Percentiles rank a stretch among this genome's conserved stretches.
These are phyloP conservation scores for Drosophila hydei DNA, from an alignment of 1,140 invertebrate species.

Conservation along the genomic window DNA sequence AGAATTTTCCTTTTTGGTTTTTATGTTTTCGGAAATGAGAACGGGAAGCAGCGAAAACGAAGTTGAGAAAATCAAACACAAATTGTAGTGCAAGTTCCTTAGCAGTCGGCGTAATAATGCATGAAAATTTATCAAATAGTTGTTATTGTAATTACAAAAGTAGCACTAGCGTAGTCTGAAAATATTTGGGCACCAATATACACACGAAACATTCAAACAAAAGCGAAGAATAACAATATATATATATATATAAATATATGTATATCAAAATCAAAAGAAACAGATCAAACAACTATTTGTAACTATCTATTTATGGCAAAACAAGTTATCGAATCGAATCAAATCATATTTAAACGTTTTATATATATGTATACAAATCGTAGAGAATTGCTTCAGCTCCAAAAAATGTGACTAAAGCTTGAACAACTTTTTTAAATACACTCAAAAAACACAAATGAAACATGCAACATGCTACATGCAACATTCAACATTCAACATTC, in stretches of 20 bases:
- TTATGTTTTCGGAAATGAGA: background rate
- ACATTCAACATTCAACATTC: too few species aligned
- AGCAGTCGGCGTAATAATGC: slow-evolving; percentile 51
- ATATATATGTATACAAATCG: slow-evolving; percentile 68
- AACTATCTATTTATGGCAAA: slow-evolving; percentile 63
- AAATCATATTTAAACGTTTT: slow-evolving; percentile 64
- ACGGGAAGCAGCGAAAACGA: background rate
- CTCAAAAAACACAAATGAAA: slow-evolving; percentile 23
- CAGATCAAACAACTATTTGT: slow-evolving; percentile 48
- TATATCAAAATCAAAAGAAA: slow-evolving; percentile 29
- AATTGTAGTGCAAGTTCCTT: slow-evolving; percentile 74
- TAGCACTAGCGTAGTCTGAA: slow-evolving; percentile 74
- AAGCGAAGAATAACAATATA: slow-evolving; percentile 24
- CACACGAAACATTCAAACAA: slow-evolving; percentile 42
- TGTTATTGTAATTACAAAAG: slow-evolving; percentile 65
- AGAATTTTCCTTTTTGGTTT: slow-evolving; percentile 19
- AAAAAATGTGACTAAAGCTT: slow-evolving; percentile 40
- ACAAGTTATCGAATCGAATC: slow-evolving; percentile 43
- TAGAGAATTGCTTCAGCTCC: slow-evolving; percentile 59
- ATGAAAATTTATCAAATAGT: slow-evolving; percentile 36
- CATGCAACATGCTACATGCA: slow-evolving; percentile 20
- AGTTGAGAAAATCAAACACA: background rate
- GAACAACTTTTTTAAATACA: slow-evolving; percentile 23
- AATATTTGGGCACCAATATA: slow-evolving; percentile 80
- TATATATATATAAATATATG: slow-evolving; percentile 7